Evolutionary conservation across 2,113 vertebrate genomes (phyloP), one percentile per base, ranked within the genome.

Genomic region (Collichthys lucidus): DNA sequence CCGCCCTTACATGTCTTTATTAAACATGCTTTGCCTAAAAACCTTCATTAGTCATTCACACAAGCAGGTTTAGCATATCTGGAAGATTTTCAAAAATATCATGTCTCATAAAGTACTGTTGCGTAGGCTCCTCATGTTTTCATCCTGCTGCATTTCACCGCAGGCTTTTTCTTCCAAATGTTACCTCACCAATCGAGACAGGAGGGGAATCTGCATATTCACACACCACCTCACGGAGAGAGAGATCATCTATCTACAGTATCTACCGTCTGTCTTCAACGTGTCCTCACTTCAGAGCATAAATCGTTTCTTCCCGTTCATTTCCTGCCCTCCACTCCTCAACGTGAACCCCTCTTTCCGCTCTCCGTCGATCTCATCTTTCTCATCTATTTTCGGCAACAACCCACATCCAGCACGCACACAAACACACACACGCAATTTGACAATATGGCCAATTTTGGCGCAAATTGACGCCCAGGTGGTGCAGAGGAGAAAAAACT

Each of bases 401-500:
- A 53, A 47, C 74, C 70, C 76, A 69, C 76, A 62, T 11, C 47
- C 17, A n/a, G 3, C 24, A 49, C 7, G n/a, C 24, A 68, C 12
- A 40, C 65, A 35, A 49, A 16, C 35, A 10, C 53, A 57, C 26
- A 44, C 59, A 4, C 49, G 2, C 44, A 56, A 44, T 77, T 59
- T 61, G 61, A 86, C 76, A 83, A 80, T 81, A 81, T 82, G 74
- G 67, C 12, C 20, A n/a, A 3, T 62, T 68, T 44, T 88, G 83
- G 85, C 81, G 75, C 64, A 59, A 60, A 53, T 19, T 22, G 55
- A 35, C n/a, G 74, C 16, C 57, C 85, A 83, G 74, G 83, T 73
- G 87, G 80, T 68, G 79, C 74, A 29, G 62, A 76, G 71, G 26
- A 63, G 77, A 73, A 53, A 35, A 63, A 74, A 62, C 64, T 79